phyloP scores from a whole-genome alignment of 2,888 invertebrate species.

The Pammene fasciana region DNA sequence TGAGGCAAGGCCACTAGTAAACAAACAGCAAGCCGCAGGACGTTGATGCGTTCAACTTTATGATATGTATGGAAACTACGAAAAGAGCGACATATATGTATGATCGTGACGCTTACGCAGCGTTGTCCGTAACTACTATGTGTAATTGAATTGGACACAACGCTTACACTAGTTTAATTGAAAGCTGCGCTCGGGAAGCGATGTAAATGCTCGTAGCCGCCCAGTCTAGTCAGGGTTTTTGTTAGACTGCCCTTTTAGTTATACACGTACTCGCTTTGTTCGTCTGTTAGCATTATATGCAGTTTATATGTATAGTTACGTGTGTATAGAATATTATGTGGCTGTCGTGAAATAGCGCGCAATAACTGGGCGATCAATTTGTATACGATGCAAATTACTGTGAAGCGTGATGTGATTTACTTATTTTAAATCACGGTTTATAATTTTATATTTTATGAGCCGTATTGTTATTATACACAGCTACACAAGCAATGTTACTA shows the following conservation, averaged over 20 bases:
- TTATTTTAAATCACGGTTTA: conserved; percentile 1
- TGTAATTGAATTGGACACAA: background rate
- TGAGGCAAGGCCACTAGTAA: no score
- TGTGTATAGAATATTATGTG: conserved; percentile 1
- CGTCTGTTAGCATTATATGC: conserved; percentile 22
- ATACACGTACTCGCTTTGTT: conserved; percentile 25
- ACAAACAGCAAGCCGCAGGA: no score
- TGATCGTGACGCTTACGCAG: no score
- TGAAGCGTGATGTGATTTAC: conserved; percentile 3
- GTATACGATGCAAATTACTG: conserved; percentile 13
- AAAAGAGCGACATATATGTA: no score
- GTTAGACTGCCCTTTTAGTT: conserved; percentile 32
- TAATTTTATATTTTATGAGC: background rate
- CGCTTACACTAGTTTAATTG: background rate
- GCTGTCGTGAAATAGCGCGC: conserved; percentile 2
- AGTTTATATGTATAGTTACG: conserved; percentile 1
- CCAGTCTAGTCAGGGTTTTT: conserved; percentile 6
- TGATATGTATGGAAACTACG: no score
- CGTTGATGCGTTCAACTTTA: no score
- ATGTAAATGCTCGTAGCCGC: background rate
- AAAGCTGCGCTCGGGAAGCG: background rate
- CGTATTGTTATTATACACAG: no score
- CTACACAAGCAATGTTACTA: no score
- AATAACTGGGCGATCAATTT: conserved; percentile 18
- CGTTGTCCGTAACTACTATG: no score